Percentiles rank a stretch among this genome's conserved stretches.
These are phyloP conservation scores for Diadema setosum DNA, from an alignment of 35 echinoderm and acorn worm species.

Conservation along the genomic window DNA sequence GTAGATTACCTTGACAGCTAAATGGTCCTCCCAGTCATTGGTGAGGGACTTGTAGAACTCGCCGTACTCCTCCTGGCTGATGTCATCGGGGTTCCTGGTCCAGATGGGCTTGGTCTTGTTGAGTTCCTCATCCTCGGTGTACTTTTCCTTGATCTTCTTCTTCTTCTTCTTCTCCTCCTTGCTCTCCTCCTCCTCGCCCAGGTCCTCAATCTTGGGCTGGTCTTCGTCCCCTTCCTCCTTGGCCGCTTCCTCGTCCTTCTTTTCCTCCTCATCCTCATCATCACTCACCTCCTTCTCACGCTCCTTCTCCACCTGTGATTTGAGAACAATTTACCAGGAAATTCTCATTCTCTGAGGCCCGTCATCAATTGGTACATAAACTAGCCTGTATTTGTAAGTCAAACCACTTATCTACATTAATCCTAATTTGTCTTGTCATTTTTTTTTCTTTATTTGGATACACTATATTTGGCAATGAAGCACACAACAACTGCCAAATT, in stretches of 20 bases:
- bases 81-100: constrained; percentile 99
- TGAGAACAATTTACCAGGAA: constrained; percentile 43
- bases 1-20: constrained; percentile 94
- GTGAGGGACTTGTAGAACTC: constrained; percentile 99
- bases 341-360: no score
- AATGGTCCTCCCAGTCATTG: constrained; percentile 99
- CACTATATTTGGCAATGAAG: no score
- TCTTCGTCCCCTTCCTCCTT: constrained; percentile 34
- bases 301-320: constrained; percentile 74
- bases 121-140: constrained; percentile 89
- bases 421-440: no score
- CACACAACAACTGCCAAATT: no score
- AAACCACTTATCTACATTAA: no score
- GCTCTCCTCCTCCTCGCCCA: constrained; percentile 62
- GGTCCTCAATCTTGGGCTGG: constrained; percentile 63
- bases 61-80: constrained; percentile 93
- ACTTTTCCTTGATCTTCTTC: constrained; percentile 93
- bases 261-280: constrained; percentile 91
- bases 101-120: constrained; percentile 99
- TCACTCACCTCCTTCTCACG: constrained; percentile 98
- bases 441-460: no score
- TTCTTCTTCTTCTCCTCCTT: constrained; percentile 60
- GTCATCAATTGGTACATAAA: no score
- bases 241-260: constrained; percentile 50
- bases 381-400: no score